phyloP scores from a whole-genome alignment of 2,113 vertebrate genomes.

The Colossoma macropomum region DNA sequence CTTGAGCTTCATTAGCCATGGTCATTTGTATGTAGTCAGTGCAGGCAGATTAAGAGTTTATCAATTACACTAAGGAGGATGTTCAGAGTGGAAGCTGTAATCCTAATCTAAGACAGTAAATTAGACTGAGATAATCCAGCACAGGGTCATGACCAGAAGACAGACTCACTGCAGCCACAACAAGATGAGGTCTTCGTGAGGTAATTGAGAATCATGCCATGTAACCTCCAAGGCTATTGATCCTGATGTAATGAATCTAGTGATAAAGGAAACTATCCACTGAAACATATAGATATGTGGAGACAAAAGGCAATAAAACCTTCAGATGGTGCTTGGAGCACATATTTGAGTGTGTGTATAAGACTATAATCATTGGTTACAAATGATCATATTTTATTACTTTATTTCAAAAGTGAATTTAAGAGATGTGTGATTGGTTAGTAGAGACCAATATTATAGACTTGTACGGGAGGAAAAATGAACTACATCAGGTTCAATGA shows the following conservation, averaged over 20 bases:
- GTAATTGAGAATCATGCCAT: not conserved
- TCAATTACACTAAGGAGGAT: conserved; percentile 19
- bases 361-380: too few species aligned
- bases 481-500: too few species aligned
- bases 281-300: not conserved
- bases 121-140: conserved; percentile 30
- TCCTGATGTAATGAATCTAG: not conserved
- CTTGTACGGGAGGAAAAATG: too few species aligned
- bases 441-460: too few species aligned
- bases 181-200: not conserved
- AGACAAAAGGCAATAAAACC: too few species aligned
- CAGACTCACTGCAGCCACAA: conserved; percentile 2
- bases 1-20: not conserved
- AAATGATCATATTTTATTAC: too few species aligned
- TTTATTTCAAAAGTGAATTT: too few species aligned
- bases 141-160: not conserved
- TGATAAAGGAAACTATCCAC: not conserved
- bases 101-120: conserved; percentile 36
- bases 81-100: conserved; percentile 12
- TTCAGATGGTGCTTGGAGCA: too few species aligned
- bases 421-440: too few species aligned
- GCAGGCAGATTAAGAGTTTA: conserved; percentile 28
- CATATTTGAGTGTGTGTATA: too few species aligned
- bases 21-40: not conserved
- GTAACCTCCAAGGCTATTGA: too few species aligned